Evolutionary conservation across 2,888 invertebrate genomes (phyloP).

Genomic region (Orthonychiurus folsomi): DNA sequence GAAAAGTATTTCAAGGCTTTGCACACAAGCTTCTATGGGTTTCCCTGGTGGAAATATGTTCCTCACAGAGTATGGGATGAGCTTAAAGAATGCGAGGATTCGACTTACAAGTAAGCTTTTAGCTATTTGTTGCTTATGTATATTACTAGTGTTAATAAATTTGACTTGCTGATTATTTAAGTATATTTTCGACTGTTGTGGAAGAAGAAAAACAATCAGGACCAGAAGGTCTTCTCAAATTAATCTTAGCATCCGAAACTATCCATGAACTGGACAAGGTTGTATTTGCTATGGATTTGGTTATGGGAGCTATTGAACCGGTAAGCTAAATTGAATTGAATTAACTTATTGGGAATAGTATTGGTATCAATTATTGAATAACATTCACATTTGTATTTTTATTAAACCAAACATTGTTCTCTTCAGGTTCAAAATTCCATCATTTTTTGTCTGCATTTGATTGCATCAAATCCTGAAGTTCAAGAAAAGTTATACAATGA

Average conservation of each 20-base stretch:
- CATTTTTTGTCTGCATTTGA: slow-evolving; percentile 64
- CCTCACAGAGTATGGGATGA: slow-evolving; percentile 62
- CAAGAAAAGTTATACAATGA: slow-evolving; percentile 60
- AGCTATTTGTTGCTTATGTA: too few relatives aligned
- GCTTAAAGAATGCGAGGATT: slow-evolving; percentile 64
- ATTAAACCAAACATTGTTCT: slow-evolving; percentile 1
- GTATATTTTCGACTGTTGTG: slow-evolving; percentile 13
- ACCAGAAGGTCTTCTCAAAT: slow-evolving; percentile 13
- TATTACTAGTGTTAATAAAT: not conserved
- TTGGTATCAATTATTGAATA: too few relatives aligned
- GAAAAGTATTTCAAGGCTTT: slow-evolving; percentile 29
- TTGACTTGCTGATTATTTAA: not conserved
- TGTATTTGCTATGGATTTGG: slow-evolving; percentile 74
- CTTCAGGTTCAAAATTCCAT: slow-evolving; percentile 67
- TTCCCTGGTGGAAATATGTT: slow-evolving; percentile 71
- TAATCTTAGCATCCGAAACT: slow-evolving; percentile 59
- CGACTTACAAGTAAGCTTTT: slow-evolving; percentile 67
- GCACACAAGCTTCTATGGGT: slow-evolving; percentile 51
- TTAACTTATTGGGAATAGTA: too few relatives aligned
- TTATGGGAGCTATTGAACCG: slow-evolving; percentile 78
- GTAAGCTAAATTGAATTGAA: too few relatives aligned
- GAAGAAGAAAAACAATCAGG: slow-evolving; percentile 15
- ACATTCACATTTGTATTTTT: not conserved
- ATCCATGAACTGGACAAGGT: slow-evolving; percentile 72
- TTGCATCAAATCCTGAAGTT: slow-evolving; percentile 59